phyloP scores from a whole-genome alignment of 2,888 invertebrate genomes.

The Laspeyria flexula region DNA sequence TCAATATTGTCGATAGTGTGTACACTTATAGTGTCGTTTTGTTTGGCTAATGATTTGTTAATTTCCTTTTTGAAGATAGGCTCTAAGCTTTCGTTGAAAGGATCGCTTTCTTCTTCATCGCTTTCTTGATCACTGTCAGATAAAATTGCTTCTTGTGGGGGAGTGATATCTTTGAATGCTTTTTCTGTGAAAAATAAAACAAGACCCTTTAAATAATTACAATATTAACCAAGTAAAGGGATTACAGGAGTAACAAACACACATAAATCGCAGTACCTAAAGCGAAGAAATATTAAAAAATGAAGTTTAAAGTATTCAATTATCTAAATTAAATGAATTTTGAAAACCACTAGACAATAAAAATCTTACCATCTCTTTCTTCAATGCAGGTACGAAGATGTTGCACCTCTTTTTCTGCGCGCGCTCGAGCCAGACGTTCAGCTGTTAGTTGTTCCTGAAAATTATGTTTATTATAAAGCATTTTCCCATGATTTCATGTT shows the following conservation, averaged over 20 bases:
- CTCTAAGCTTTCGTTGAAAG: constrained; percentile 69
- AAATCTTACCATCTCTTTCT: constrained; percentile 66
- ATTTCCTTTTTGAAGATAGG: constrained; percentile 68
- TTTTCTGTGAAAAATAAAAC: constrained; percentile 60
- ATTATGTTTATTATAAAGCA: neutral
- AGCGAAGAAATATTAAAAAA: too few relatives aligned
- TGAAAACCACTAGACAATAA: neutral
- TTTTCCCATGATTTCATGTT: too few relatives aligned
- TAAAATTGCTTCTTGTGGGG: constrained; percentile 50
- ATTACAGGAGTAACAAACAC: too few relatives aligned
- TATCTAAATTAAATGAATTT: too few relatives aligned
- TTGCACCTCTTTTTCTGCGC: constrained; percentile 66
- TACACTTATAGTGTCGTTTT: constrained; percentile 28
- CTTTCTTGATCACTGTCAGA: constrained; percentile 61
- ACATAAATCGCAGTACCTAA: too few relatives aligned
- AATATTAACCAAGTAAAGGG: too few relatives aligned
- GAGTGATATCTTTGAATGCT: constrained; percentile 45
- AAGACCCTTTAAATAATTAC: too few relatives aligned
- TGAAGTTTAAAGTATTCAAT: too few relatives aligned
- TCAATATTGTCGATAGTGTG: constrained; percentile 35
- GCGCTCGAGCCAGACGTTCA: constrained; percentile 59
- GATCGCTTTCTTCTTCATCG: constrained; percentile 56
- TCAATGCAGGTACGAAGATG: constrained; percentile 69
- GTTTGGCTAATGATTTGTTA: constrained; percentile 52
- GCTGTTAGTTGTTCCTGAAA: constrained; percentile 64